These are phyloP conservation scores for Eristalinus sepulchralis DNA, from an alignment of 2,888 invertebrate genomes.

Conservation along the genomic window DNA sequence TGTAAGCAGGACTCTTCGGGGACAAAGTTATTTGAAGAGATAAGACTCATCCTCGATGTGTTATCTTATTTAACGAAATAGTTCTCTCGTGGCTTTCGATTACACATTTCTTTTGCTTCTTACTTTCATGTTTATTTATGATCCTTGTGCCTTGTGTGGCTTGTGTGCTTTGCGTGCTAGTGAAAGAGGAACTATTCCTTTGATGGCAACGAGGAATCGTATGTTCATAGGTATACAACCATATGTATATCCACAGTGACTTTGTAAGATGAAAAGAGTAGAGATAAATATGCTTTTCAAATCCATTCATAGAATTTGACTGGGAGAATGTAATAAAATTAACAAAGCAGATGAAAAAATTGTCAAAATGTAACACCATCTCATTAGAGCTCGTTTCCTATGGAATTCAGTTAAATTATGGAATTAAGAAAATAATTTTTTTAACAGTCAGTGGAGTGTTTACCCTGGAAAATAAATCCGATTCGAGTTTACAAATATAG, in stretches of 20 bases:
- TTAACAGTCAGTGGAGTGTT: no score
- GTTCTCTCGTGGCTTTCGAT: slow-evolving; percentile 32
- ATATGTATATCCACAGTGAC: no score
- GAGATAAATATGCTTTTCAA: neutral
- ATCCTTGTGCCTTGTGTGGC: neutral
- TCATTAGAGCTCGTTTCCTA: no score
- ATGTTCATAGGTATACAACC: neutral
- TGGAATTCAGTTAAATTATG: no score
- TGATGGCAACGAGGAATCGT: neutral
- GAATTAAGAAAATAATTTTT: no score
- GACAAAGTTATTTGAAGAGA: slow-evolving; percentile 44
- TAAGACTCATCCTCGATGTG: slow-evolving; percentile 34
- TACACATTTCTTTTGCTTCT: neutral
- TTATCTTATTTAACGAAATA: slow-evolving; percentile 54
- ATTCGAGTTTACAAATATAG: no score
- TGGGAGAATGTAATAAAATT: no score
- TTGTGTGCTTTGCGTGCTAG: neutral
- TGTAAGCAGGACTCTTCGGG: slow-evolving; percentile 8
- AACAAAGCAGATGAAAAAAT: no score
- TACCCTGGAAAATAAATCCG: no score
- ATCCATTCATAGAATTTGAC: no score
- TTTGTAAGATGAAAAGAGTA: no score
- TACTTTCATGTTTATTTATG: slow-evolving; percentile 26
- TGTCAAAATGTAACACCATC: no score
- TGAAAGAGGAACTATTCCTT: neutral